Percentiles rank a stretch among this genome's conserved stretches.
These are phyloP conservation scores for Dolichoris vasculosae DNA, from an alignment of 1,140 invertebrate species.

Conservation along the genomic window DNA sequence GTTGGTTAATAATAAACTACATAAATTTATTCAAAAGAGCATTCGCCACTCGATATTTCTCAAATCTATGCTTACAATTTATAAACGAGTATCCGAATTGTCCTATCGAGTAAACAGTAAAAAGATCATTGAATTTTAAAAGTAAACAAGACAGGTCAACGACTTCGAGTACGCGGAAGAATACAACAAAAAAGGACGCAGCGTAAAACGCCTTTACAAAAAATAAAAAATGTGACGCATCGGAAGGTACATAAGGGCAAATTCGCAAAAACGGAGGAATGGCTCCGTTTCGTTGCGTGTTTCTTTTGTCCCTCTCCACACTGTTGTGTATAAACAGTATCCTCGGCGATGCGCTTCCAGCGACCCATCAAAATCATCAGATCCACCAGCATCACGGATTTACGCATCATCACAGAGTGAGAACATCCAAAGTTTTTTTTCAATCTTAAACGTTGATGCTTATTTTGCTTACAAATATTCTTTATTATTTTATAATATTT, in stretches of 20 bases:
- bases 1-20: not conserved
- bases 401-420: constrained; percentile 41
- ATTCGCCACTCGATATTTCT: not conserved
- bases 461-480: too few species aligned
- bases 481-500: too few species aligned
- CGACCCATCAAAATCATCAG: constrained; percentile 33
- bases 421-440: not conserved
- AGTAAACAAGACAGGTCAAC: constrained; percentile 19
- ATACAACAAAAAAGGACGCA: not conserved
- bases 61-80: not conserved
- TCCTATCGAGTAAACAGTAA: not conserved
- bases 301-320: not conserved
- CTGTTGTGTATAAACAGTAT: not conserved
- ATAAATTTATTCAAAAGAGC: not conserved
- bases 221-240: constrained; percentile 38
- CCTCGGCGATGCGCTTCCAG: not conserved
- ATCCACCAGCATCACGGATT: constrained; percentile 22
- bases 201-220: not conserved
- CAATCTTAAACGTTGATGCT: too few species aligned
- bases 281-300: constrained; percentile 25
- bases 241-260: constrained; percentile 11
- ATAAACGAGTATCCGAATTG: not conserved
- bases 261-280: constrained; percentile 44
- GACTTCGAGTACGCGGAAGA: not conserved
- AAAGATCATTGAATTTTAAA: not conserved